Evolutionary conservation across 2,888 invertebrate genomes (phyloP).

Genomic region (Osmoderma eremita): DNA sequence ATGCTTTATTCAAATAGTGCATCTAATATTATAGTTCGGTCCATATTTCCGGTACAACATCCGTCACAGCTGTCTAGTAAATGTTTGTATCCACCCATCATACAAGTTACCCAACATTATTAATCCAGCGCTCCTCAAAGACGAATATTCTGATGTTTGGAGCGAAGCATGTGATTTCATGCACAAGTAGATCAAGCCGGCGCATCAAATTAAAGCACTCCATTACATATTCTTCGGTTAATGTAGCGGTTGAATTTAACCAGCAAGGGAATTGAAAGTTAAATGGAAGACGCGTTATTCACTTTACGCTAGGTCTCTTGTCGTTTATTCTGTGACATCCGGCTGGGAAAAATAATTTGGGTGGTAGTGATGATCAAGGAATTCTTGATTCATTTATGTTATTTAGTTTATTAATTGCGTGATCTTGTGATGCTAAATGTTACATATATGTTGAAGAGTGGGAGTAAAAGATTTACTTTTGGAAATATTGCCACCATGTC

Average conservation of each 20-base stretch:
- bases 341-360: no score
- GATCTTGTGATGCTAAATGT: no score
- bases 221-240: constrained; percentile 17
- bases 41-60: neutral
- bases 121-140: constrained; percentile 11
- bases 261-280: constrained; percentile 20
- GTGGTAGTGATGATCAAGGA: no score
- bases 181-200: neutral
- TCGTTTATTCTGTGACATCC: no score
- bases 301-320: neutral
- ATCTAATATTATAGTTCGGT: no score
- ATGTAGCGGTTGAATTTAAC: neutral
- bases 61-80: constrained; percentile 3
- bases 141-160: constrained; percentile 6
- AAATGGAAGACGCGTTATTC: constrained; percentile 18
- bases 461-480: no score
- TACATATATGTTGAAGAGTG: no score
- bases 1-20: no score
- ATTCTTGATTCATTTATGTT: no score
- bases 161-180: neutral
- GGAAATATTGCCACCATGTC: no score
- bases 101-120: constrained; percentile 2
- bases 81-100: neutral
- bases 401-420: no score
- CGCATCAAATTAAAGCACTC: constrained; percentile 15